A percentile compares a stretch with the other conserved stretches of the same genome.
Evolutionary conservation across 2,888 invertebrate species (phyloP).

Genomic region (Torymus aiolomorphi): DNA sequence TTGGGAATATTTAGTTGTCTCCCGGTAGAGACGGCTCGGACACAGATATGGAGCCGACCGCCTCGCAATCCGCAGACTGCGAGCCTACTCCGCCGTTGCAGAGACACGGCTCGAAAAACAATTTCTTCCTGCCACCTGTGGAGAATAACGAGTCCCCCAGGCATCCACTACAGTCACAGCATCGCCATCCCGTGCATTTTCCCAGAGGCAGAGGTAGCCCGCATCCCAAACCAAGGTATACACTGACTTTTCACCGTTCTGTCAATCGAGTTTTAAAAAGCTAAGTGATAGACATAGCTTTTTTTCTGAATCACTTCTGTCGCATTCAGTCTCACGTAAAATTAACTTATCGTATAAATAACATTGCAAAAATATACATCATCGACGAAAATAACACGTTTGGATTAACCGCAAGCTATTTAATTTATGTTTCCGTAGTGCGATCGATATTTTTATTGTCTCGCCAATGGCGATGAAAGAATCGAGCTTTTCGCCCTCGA

Average conservation of each 20-base stretch:
- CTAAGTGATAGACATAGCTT: too few species aligned
- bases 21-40: slow-evolving; percentile 90
- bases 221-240: slow-evolving; percentile 84
- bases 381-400: too few species aligned
- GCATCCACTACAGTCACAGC: slow-evolving; percentile 75
- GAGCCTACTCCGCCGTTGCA: slow-evolving; percentile 93
- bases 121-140: slow-evolving; percentile 89
- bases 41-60: slow-evolving; percentile 91
- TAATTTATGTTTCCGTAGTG: too few species aligned
- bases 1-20: slow-evolving; percentile 80
- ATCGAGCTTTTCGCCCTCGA: background rate
- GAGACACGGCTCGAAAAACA: slow-evolving; percentile 90
- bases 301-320: too few species aligned
- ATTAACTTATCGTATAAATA: too few species aligned
- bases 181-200: slow-evolving; percentile 78
- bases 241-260: background rate
- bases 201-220: slow-evolving; percentile 89
- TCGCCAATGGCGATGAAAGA: background rate
- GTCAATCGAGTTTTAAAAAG: too few species aligned
- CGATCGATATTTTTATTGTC: too few species aligned
- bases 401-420: too few species aligned
- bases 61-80: slow-evolving; percentile 94
- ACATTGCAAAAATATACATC: too few species aligned
- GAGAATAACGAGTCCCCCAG: slow-evolving; percentile 76
- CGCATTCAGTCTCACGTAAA: too few species aligned